Percentiles rank a stretch among this genome's conserved stretches.
Evolutionary conservation across 2,888 invertebrate genomes (phyloP).

Genomic region (Stenotaenia linearis): DNA sequence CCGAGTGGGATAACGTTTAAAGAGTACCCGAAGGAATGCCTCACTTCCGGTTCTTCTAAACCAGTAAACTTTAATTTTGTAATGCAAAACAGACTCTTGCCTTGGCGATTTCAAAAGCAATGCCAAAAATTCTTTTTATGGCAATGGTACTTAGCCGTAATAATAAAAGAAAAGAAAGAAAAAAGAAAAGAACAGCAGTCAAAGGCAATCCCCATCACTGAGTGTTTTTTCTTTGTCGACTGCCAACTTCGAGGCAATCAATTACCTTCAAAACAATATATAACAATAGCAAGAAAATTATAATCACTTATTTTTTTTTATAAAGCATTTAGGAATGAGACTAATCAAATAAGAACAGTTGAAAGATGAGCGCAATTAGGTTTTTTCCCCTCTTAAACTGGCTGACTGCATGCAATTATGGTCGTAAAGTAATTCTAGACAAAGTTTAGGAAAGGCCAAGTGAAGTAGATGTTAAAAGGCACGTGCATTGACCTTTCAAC

Average conservation of each 20-base stretch:
- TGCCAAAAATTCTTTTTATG: not conserved
- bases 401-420: not conserved
- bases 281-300: not conserved
- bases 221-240: not conserved
- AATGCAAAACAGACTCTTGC: not conserved
- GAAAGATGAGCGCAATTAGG: not conserved
- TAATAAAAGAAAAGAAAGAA: not conserved
- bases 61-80: not conserved
- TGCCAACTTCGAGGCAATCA: not conserved
- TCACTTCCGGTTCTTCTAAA: not conserved
- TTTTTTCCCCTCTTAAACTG: not conserved
- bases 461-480: not conserved
- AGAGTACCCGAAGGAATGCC: not conserved
- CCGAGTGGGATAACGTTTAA: not conserved
- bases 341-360: no score
- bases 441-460: not conserved
- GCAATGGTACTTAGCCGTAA: not conserved
- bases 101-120: not conserved
- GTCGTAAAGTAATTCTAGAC: not conserved
- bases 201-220: not conserved
- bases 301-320: no score
- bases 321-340: no score
- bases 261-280: not conserved
- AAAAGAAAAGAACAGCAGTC: not conserved
- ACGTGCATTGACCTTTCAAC: slow-evolving; percentile 5